phyloP scores from a whole-genome alignment of 2,888 invertebrate genomes.

The Odontocerum albicorne region DNA sequence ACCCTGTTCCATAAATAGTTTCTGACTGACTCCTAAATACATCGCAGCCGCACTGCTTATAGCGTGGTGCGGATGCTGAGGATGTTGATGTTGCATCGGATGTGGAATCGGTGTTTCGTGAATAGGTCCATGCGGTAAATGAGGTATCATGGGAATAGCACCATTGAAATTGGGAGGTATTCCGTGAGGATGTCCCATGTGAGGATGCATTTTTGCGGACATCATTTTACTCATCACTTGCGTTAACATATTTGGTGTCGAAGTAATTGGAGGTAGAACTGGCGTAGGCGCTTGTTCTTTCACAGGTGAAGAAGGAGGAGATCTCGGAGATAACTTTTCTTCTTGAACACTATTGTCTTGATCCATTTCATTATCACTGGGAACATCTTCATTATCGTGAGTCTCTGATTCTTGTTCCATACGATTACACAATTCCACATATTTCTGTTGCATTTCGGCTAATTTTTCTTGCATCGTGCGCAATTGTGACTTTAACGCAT shows the following conservation, averaged over 20 bases:
- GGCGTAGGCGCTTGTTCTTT: conserved; percentile 54
- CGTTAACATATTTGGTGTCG: conserved; percentile 59
- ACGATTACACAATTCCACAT: conserved; percentile 82
- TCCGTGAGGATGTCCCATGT: conserved; percentile 56
- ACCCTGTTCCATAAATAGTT: conserved; percentile 78
- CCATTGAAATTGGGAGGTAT: conserved; percentile 64
- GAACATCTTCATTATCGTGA: conserved; percentile 72
- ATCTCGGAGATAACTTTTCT: conserved; percentile 57
- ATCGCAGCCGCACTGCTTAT: conserved; percentile 67
- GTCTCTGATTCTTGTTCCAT: conserved; percentile 81
- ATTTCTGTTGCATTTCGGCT: conserved; percentile 89
- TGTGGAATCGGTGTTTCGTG: conserved; percentile 41
- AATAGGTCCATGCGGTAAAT: conserved; percentile 49
- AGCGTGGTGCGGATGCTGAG: conserved; percentile 58
- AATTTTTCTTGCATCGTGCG: conserved; percentile 87
- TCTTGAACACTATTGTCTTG: conserved; percentile 46
- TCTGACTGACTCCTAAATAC: conserved; percentile 78
- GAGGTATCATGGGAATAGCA: conserved; percentile 58
- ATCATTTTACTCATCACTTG: conserved; percentile 70
- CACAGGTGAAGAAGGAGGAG: conserved; percentile 57
- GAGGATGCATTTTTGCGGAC: conserved; percentile 63
- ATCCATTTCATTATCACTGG: conserved; percentile 61
- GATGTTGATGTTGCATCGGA: conserved; percentile 55
- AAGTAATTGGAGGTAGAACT: conserved; percentile 52
- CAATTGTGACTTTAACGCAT: conserved; percentile 81